Base-by-base conservation (phyloP, 1,140 invertebrate species). In the Mamestra configurata region DNA sequence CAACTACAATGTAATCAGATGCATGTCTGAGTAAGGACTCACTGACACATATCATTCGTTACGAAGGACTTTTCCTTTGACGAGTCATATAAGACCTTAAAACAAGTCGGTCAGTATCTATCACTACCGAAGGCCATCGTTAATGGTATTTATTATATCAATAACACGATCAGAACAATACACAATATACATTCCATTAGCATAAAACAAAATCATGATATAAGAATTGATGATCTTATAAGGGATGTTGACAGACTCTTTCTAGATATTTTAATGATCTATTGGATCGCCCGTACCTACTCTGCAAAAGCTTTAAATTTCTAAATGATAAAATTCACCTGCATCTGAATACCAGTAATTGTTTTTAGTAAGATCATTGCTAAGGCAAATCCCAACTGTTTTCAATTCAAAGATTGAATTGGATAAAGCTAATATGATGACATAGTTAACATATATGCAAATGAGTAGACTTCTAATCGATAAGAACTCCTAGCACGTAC, bases 1-100 rank as follows among this genome's bases (percentile, higher is more conserved):
- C 22, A 27, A 57, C 13, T 4, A 57, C 22, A 57, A 57, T 49
- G 43, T 57, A 57, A 24, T 57, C 13, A 13, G 4, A 57, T 57
- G 53, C 53, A 24, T 57, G 53, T 7, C 53, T 5, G 22, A 59
- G 51, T 61, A 18, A 35, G 27, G 20, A 24, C 43, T 11, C 66
- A 49, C 0, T 70, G 27, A 20, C 53, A 57, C 22, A 57, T 27
- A 55, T 55, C 31, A n/a, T 68, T 43, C 37, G n/a, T n/a, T n/a
- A 70, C 40, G 22, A 70, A 49, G 40, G 66, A 70, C 66, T 70
- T 70, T 70, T 70, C 40, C 66, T 64, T 18, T n/a, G 40, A 6
- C 66, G 20, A 70, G 40, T 49, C 66, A 70, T 46, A 27, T n/a
- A 57, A 13, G 22, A 49, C 20, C 40, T 24, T 70, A 46, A 40